Evolutionary conservation across 2,113 vertebrate species (phyloP), one percentile per base, ranked within the genome.

Genomic region (Cricetomys ansorgei): DNA sequence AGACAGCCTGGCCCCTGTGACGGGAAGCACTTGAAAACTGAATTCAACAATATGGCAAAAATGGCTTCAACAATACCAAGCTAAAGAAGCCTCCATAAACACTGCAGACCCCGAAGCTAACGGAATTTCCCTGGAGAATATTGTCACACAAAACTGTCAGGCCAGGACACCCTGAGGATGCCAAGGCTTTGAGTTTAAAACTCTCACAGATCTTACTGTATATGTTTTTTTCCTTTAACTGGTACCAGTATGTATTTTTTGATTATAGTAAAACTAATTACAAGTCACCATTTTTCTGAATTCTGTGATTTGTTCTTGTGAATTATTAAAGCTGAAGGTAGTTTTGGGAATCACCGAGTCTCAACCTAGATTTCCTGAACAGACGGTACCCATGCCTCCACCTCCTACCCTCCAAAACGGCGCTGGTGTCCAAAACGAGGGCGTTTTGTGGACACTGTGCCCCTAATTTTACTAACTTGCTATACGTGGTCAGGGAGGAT

Each of bases 251-350:
- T 81, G 31, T 62, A 29, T 55, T 37, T 73, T 92, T 92, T 89
- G 25, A 69, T 27, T 75, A 53, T 29, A 92, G 92, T 73, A 81
- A 89, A 86, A 80, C 8, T 11, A n/a, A 17, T 64, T 62, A 13
- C 75, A 92, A 83, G 50, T 62, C 34, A 69, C 55, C 57, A 92
- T n/a, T 73, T 83, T 45, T 88, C 65, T 53, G 29, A 75, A 48
- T 92, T 88, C 76, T 37, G 11, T 84, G 91, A 84, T 13, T 91
- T 69, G 34, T 93, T 91, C 75, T 55, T 55, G 59, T 73, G 57
- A 48, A 97, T 81, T 75, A 89, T 48, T 17, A 55, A 96, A 81
- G 37, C 87, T 88, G 62, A 76, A 69, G 9, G 40, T 50, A 72
- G 75, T 57, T 79, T 8, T 72, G 45, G n/a, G 59, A 70, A 81